A percentile compares a stretch with the other conserved stretches of the same genome.
phyloP scores from a whole-genome alignment of 2,113 vertebrate species.

The Carollia perspicillata region DNA sequence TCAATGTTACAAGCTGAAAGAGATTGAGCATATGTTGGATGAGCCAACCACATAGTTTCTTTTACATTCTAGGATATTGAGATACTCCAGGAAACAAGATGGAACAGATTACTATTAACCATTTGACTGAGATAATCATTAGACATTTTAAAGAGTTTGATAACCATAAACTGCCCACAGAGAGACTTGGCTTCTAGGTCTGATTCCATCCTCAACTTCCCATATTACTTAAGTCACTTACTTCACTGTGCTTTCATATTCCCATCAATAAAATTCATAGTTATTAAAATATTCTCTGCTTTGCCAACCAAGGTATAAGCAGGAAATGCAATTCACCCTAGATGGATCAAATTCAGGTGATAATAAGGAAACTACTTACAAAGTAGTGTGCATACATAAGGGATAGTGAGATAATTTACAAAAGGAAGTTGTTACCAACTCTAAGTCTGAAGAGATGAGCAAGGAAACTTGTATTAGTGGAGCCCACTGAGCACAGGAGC shows the following conservation, averaged over 20 bases:
- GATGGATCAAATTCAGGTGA: not conserved
- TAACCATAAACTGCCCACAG: not conserved
- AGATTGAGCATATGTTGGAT: fast-evolving
- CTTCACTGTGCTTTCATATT: not conserved
- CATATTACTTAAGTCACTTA: not conserved
- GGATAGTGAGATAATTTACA: fast-evolving
- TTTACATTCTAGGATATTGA: not conserved
- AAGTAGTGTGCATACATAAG: not conserved
- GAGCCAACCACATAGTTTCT: not conserved
- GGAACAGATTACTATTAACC: not conserved
- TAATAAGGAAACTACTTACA: not conserved
- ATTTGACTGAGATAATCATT: not conserved
- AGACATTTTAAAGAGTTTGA: not conserved
- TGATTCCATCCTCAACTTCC: not conserved
- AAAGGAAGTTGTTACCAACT: not conserved
- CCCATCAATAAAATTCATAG: not conserved
- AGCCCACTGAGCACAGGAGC: not conserved
- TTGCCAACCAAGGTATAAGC: not conserved
- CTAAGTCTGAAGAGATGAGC: no score
- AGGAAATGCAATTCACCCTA: not conserved
- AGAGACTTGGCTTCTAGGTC: not conserved
- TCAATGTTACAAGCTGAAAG: not conserved
- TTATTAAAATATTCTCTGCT: not conserved
- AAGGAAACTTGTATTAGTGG: fast-evolving
- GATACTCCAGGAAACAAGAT: not conserved